These are phyloP conservation scores for Pocota personata DNA, from an alignment of 2,888 invertebrate species.

Conservation along the genomic window DNA sequence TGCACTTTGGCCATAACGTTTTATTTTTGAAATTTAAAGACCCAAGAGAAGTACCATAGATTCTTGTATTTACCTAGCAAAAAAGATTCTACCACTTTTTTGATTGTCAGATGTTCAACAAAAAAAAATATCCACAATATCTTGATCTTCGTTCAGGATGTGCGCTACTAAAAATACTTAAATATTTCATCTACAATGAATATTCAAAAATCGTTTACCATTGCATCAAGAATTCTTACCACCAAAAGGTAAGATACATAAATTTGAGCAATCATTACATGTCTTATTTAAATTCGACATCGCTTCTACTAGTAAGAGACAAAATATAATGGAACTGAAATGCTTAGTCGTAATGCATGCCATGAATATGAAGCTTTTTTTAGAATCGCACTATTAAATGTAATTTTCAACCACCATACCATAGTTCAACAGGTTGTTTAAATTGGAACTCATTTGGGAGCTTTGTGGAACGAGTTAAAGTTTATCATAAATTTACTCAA, in stretches of 20 bases:
- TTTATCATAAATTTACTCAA: background rate
- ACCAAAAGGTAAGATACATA: background rate
- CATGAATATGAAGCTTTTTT: background rate
- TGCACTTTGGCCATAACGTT: too few relatives aligned
- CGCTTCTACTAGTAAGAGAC: background rate
- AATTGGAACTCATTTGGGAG: background rate
- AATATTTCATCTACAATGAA: too few relatives aligned
- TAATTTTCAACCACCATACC: background rate
- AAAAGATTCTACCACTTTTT: too few relatives aligned
- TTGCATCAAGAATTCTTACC: too few relatives aligned
- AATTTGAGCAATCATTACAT: background rate
- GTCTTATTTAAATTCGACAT: background rate
- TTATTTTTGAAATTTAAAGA: too few relatives aligned
- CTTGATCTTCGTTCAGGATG: too few relatives aligned
- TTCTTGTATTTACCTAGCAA: too few relatives aligned
- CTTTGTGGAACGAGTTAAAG: slow-evolving; percentile 13
- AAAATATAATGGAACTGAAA: background rate
- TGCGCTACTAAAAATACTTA: too few relatives aligned
- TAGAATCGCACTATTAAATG: background rate
- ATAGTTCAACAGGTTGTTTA: slow-evolving; percentile 16
- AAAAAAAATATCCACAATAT: too few relatives aligned
- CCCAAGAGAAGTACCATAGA: too few relatives aligned
- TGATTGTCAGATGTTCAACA: too few relatives aligned
- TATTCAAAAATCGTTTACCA: too few relatives aligned
- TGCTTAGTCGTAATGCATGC: slow-evolving; percentile 83